Conservation (phyloP, 2,113 vertebrate genomes). For the Misgurnus mizolepis region DNA sequence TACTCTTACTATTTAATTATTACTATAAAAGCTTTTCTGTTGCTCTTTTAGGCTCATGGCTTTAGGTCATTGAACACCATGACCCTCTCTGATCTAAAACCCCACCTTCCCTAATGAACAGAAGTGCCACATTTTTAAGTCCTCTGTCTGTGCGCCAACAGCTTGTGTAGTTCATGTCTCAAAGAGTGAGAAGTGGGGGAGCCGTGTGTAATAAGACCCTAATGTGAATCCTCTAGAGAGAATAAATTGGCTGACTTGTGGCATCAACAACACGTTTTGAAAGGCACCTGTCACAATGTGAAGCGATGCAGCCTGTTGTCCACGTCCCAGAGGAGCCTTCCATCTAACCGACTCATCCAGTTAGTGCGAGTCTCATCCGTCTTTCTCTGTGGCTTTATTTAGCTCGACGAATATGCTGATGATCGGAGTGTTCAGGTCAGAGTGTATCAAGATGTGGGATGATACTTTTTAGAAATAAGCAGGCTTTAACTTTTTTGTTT, state of each 20-base stretch:
- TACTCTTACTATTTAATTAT: too few relatives aligned
- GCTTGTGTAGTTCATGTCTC: neutral
- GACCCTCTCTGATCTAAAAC: neutral
- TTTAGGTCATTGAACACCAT: neutral
- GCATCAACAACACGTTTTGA: conserved; percentile 33
- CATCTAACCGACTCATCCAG: neutral
- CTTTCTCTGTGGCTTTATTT: too few relatives aligned
- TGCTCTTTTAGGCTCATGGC: neutral
- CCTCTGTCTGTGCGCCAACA: neutral
- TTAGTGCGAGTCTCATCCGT: conserved; percentile 10
- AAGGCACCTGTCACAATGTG: conserved; percentile 64
- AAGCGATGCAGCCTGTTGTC: conserved; percentile 10
- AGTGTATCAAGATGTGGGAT: too few relatives aligned
- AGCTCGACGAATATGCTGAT: too few relatives aligned
- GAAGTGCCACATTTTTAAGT: conserved; percentile 26
- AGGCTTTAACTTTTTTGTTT: too few relatives aligned
- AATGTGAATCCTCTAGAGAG: conserved; percentile 36
- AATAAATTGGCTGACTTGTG: conserved; percentile 9
- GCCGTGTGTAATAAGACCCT: conserved; percentile 47
- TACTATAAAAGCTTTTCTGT: too few relatives aligned
- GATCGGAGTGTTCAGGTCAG: too few relatives aligned
- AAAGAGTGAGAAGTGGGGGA: neutral
- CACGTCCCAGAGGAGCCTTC: neutral
- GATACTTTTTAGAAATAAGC: too few relatives aligned
- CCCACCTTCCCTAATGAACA: conserved; percentile 11